phyloP scores from a whole-genome alignment of 2,113 vertebrate species.

The Sigmodon hispidus region DNA sequence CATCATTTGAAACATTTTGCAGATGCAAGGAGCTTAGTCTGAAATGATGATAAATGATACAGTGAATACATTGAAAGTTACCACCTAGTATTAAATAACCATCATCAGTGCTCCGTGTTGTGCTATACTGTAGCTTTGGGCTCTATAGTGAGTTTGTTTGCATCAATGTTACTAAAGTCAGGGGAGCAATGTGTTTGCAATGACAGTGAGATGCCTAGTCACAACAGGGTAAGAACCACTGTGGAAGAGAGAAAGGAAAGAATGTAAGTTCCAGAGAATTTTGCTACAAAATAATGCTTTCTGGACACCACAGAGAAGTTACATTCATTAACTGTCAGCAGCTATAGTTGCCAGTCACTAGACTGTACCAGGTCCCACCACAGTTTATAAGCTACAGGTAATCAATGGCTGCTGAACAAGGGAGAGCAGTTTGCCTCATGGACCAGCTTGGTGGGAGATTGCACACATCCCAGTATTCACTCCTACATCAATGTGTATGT shows the following conservation, averaged over 20 bases:
- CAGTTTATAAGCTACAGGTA: not conserved
- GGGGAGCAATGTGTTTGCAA: not conserved
- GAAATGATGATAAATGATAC: not conserved
- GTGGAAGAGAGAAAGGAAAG: not conserved
- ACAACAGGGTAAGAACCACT: not conserved
- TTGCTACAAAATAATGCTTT: not conserved
- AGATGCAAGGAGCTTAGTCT: not conserved
- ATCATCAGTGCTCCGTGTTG: not conserved
- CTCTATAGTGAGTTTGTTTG: too few relatives aligned
- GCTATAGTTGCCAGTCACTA: not conserved
- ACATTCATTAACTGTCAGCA: not conserved
- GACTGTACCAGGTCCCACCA: not conserved
- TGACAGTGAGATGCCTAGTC: not conserved
- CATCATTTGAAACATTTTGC: not conserved
- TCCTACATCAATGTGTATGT: not conserved
- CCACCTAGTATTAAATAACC: not conserved
- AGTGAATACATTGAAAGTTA: not conserved
- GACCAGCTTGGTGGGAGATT: not conserved
- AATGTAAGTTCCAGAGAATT: not conserved
- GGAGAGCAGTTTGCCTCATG: not conserved
- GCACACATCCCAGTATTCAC: not conserved
- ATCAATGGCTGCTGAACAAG: not conserved
- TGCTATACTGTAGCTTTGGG: too few relatives aligned
- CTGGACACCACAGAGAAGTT: not conserved
- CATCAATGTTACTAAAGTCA: not conserved